Evolutionary conservation across 1,140 invertebrate species (phyloP), one percentile per base, ranked within the genome.

Genomic region (Ceratosolen fusciceps): DNA sequence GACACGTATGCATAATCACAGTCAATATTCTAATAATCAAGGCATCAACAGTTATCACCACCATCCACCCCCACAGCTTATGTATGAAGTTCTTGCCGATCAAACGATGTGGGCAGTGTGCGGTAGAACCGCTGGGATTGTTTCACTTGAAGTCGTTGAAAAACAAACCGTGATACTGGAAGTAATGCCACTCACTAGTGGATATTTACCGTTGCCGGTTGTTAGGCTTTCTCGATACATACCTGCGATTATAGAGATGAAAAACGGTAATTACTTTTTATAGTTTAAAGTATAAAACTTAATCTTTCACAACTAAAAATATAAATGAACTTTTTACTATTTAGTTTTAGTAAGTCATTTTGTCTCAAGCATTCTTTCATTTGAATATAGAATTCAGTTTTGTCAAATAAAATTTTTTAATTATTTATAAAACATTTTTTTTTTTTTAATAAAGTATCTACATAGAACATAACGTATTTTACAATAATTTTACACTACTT

Each of bases 71-170:
- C 95, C 81, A 47, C 90, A 90, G 81, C 91, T 98, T 0, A 98
- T 98, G 95, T 98, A 98, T 87, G 96, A 98, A 88, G 96, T 98
- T 12, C 88, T 97, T 43, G 95, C 95, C 37, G 97, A 98, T 90
- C 96, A 96, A 87, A 95, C 94, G 34, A 94, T 97, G 91, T 98
- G 97, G 97, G 96, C 96, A 5, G 94, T 98, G 19, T 96, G 96
- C 86, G 96, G 96, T 56, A 92, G 95, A 79, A 96, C 96, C 74
- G 95, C 96, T 81, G 96, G 96, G 70, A 95, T 97, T 21, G 93
- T 97, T 67, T 95, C 93, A 12, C 93, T 97, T 88, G 95, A 96
- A 81, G 87, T 89, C 16, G 89, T 92, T 21, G 93, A 94, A 68
- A 92, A 93, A 71, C 95, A 96, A 88, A 93, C 91, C 70, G 95